A percentile compares a stretch with the other conserved stretches of the same genome.
Evolutionary conservation across 2,888 invertebrate species (phyloP).

Genomic region (Pristionchus mayeri): DNA sequence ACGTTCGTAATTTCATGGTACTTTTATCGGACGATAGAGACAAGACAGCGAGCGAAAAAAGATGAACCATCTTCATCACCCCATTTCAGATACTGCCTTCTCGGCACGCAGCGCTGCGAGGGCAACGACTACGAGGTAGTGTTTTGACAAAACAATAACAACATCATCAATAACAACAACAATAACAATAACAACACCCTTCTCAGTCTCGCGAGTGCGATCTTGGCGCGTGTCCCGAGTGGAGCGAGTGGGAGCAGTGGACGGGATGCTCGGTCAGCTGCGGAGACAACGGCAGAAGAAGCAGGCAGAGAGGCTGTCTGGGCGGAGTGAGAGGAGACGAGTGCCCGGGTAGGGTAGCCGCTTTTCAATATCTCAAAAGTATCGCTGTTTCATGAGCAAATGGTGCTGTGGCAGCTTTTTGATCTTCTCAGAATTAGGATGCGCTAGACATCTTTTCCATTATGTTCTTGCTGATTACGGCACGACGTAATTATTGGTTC

Average conservation of each 20-base stretch:
- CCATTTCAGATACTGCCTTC: slow-evolving; percentile 65
- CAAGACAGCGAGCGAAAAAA: too few species aligned
- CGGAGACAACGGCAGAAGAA: slow-evolving; percentile 62
- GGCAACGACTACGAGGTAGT: slow-evolving; percentile 66
- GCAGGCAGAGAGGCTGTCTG: slow-evolving; percentile 64
- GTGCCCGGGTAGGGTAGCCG: slow-evolving; percentile 56
- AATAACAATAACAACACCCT: neutral
- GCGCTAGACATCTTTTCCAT: too few species aligned
- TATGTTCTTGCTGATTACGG: neutral
- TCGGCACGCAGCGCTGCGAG: slow-evolving; percentile 70
- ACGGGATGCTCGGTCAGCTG: slow-evolving; percentile 66
- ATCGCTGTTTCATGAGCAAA: neutral
- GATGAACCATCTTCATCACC: too few species aligned
- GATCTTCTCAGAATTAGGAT: too few species aligned
- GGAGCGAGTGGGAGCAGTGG: slow-evolving; percentile 69
- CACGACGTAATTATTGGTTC: neutral
- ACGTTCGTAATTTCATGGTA: too few species aligned
- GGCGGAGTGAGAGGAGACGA: slow-evolving; percentile 65
- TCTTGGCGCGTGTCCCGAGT: slow-evolving; percentile 69
- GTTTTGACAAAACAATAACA: neutral
- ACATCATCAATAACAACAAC: neutral
- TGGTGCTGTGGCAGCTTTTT: too few species aligned
- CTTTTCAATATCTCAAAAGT: too few species aligned
- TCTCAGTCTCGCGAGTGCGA: slow-evolving; percentile 62
- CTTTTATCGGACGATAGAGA: too few species aligned